Base-by-base conservation (phyloP, 2,888 invertebrate genomes). In the Argyresthia goedartella region DNA sequence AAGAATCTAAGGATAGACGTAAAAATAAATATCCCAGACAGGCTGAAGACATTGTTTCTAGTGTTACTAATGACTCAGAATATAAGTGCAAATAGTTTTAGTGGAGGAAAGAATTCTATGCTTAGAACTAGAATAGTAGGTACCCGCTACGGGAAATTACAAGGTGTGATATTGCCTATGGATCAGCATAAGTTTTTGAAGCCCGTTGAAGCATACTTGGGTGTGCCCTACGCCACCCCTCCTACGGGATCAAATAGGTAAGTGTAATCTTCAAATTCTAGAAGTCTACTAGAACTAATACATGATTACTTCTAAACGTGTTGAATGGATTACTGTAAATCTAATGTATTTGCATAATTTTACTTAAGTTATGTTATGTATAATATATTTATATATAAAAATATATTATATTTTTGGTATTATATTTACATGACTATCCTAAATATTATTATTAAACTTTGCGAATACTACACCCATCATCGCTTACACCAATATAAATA, bases 141-240 rank as follows among this genome's bases (percentile, higher is more conserved):
- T 60, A 95, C 95, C 4, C 89, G 94, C 42, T 95, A 95, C 87
- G 95, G 95, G 4, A 91, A 93, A 56, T 84, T 95, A 55, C 95
- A 95, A 71, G 96, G 96, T 3, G 86, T 95, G 47, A 91, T 95
- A 61, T 80, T 92, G 65, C 92, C 94, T 4, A 91, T 94, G 90
- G 94, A 95, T 75, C 91, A 89, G 71, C 92, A 89, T 78, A 91
- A 92, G 59, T 91, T 90, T 71, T 81, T 93, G 62, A 92, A 93
- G 63, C 91, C 93, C 1, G 91, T 93, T 39, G 93, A 93, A 69
- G 93, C 94, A 60, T 95, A 94, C 68, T 88, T 95, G 49, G 95
- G 95, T 11, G 94, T 95, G 42, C 95, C 95, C 8, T 95, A 95
- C 76, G 95, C 95, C 4, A 95, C 94, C 49, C 94, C 95, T 35